Base-by-base conservation (phyloP, 1,140 invertebrate species). In the Drosophila ogumai region DNA sequence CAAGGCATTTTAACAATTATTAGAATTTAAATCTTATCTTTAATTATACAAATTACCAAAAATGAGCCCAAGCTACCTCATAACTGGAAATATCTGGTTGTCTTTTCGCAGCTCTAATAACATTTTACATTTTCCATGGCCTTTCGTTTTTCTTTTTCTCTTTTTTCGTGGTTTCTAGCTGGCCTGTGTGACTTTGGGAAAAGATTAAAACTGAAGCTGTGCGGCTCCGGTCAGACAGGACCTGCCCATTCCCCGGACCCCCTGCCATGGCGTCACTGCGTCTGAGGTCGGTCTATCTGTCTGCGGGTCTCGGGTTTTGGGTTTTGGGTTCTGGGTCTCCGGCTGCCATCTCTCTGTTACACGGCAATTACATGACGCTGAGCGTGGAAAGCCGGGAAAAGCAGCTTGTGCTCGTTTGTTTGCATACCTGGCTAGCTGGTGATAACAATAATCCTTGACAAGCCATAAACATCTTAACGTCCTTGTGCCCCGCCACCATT, bases 391-490 rank as follows among this genome's bases (percentile, higher is more conserved):
- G 56, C 44, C 58, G 54, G 49, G 15, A 68, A 61, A 52, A 74
- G 43, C 75, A 78, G 65, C 55, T 78, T 72, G 17, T 22, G n/a
- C 15, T 34, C 72, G 72, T 55, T 59, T 85, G 85, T 90, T 90
- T 85, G 85, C 81, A 85, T 90, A 90, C 78, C 85, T 90, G 85
- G 85, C 86, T 79, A 79, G 60, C 78, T 85, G 85, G 81, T 81
- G 85, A 90, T 90, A 90, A 90, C 85, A 90, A 90, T 90, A 90
- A 90, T 90, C 85, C 85, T 85, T 90, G 85, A 90, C 85, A 90
- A 90, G 85, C 81, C 85, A 90, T 90, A 90, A 90, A 90, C 85
- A 90, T 90, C 85, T 90, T 90, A 87, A 88, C 86, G 85, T 88
- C 79, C 68, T 72, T 82, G 85, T 75, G 46, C 68, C 52, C 65